phyloP scores from a whole-genome alignment of 2,113 vertebrate genomes.

The Passer montanus region DNA sequence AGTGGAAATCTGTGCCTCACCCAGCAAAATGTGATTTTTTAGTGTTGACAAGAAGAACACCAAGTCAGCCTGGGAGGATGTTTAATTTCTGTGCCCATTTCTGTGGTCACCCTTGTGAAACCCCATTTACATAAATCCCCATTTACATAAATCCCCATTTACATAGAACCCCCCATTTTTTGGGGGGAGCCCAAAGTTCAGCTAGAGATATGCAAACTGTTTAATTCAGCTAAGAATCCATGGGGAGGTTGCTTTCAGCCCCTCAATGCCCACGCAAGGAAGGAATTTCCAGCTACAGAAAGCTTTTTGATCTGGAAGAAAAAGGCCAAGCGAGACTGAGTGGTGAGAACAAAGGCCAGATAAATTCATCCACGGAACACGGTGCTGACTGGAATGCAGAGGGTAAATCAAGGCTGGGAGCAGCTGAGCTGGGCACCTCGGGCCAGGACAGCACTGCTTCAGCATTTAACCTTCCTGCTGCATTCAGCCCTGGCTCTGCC shows the following conservation, averaged over 20 bases:
- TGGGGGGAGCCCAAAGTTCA: neutral
- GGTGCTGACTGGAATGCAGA: neutral
- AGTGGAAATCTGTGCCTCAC: neutral
- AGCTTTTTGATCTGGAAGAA: neutral
- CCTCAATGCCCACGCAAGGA: neutral
- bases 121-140: neutral
- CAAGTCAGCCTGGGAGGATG: neutral
- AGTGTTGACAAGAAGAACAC: neutral
- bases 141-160: neutral
- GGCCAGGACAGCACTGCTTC: neutral
- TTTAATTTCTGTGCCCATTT: neutral
- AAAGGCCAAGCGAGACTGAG: neutral
- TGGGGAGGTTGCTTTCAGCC: neutral
- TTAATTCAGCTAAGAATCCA: neutral
- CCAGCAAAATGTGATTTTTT: neutral
- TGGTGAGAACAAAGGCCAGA: neutral
- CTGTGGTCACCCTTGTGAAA: neutral
- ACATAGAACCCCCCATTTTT: no score
- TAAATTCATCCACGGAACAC: accelerated
- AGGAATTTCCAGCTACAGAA: neutral
- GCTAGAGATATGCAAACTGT: neutral
- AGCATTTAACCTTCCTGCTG: neutral
- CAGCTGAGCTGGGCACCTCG: neutral
- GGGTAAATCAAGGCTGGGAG: neutral
- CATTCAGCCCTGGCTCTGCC: neutral